A percentile compares a stretch with the other conserved stretches of the same genome.
These are phyloP conservation scores for Crocuta crocuta DNA, from an alignment of 2,113 vertebrate species.

Conservation along the genomic window DNA sequence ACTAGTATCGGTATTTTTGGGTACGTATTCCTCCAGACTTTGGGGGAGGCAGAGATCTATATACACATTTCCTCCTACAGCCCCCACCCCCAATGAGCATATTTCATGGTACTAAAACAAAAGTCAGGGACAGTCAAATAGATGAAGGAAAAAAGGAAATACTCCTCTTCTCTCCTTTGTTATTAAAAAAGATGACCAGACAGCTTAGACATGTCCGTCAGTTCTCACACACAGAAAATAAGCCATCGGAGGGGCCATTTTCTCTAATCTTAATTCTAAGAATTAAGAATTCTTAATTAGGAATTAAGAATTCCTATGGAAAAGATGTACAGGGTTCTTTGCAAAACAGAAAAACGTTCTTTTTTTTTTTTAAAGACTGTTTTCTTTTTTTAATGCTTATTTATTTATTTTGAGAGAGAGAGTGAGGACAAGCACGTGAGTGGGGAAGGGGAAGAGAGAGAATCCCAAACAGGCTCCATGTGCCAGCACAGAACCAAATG, in stretches of 20 bases:
- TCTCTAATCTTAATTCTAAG: too few species aligned
- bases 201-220: background rate
- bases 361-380: too few species aligned
- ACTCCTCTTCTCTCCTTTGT: background rate
- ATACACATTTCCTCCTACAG: background rate
- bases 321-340: slow-evolving; percentile 15
- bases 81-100: background rate
- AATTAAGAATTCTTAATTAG: too few species aligned
- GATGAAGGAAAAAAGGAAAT: background rate
- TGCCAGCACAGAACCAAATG: too few species aligned
- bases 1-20: background rate
- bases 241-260: background rate
- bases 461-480: too few species aligned
- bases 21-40: background rate
- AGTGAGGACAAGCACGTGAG: too few species aligned
- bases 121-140: background rate
- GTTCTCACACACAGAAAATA: background rate
- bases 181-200: background rate
- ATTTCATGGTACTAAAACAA: slow-evolving; percentile 1
- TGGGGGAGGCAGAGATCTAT: background rate
- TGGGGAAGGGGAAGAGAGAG: too few species aligned
- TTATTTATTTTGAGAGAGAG: too few species aligned
- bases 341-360: background rate
- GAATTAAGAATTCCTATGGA: background rate
- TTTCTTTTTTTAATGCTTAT: too few species aligned